Evolutionary conservation across 2,888 invertebrate genomes (phyloP).

Genomic region (Erebia epiphron): DNA sequence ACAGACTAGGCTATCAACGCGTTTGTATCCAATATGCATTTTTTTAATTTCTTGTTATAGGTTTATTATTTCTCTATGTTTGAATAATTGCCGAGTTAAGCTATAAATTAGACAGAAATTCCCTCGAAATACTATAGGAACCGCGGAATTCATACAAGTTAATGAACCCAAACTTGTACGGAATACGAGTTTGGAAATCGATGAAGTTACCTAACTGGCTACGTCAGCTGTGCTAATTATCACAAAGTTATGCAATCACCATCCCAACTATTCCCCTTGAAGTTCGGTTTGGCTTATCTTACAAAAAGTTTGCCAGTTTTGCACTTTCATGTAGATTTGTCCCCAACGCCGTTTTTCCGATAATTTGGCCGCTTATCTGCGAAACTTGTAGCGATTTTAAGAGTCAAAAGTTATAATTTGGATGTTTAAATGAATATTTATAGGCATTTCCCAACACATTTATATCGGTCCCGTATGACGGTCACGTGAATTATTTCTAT

Average conservation of each 20-base stretch:
- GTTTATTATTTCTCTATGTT: neutral
- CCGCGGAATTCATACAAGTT: slow-evolving; percentile 18
- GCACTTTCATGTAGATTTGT: slow-evolving; percentile 37
- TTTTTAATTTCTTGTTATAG: no score
- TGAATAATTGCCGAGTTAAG: neutral
- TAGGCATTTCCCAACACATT: neutral
- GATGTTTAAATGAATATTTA: neutral
- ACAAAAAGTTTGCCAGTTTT: slow-evolving; percentile 32
- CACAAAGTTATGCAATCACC: slow-evolving; percentile 40
- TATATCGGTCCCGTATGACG: no score
- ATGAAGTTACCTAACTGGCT: slow-evolving; percentile 31
- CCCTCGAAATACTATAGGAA: neutral
- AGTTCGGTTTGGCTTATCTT: slow-evolving; percentile 40
- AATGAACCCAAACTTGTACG: slow-evolving; percentile 31
- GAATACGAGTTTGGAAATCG: slow-evolving; percentile 35
- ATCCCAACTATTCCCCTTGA: slow-evolving; percentile 36
- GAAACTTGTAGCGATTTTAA: slow-evolving; percentile 18
- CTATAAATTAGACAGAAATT: neutral
- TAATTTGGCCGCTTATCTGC: slow-evolving; percentile 23
- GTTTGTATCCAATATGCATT: no score
- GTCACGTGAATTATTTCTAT: no score
- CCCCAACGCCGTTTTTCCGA: slow-evolving; percentile 21
- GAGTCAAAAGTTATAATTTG: slow-evolving; percentile 12
- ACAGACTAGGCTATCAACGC: no score
- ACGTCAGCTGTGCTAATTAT: slow-evolving; percentile 39